phyloP scores from a whole-genome alignment of 2,797 vertebrate genomes.

The Sphenopsis melanotis region DNA sequence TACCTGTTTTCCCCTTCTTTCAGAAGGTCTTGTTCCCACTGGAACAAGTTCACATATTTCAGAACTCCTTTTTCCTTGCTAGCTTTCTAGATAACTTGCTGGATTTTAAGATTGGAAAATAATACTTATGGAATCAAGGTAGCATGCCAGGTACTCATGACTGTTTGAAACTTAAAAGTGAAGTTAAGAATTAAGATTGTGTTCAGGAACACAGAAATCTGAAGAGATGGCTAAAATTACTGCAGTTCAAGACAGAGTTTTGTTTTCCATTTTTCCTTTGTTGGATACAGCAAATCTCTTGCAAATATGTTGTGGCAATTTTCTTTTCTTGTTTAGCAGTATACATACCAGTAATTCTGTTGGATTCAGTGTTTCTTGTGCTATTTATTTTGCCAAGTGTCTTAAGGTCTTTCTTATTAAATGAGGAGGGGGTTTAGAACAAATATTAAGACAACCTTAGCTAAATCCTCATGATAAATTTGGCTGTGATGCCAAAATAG shows the following conservation, averaged over 20 bases:
- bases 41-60: not conserved
- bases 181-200: not conserved
- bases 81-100: not conserved
- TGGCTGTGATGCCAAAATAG: not conserved
- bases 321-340: not conserved
- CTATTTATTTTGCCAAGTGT: constrained; percentile 19
- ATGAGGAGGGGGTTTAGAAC: not conserved
- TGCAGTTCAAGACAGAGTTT: not conserved
- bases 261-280: not conserved
- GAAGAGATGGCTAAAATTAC: not conserved
- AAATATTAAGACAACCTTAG: not conserved
- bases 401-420: constrained; percentile 1
- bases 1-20: not conserved
- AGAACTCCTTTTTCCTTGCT: not conserved
- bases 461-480: not conserved
- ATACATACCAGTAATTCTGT: not conserved
- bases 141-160: not conserved
- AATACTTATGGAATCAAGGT: not conserved
- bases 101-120: not conserved
- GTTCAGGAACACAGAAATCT: not conserved
- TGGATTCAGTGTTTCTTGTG: not conserved
- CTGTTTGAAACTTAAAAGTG: not conserved
- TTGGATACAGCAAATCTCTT: not conserved
- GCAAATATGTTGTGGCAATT: not conserved
- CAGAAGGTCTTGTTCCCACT: not conserved